phyloP scores from a whole-genome alignment of 1,140 invertebrate species.

The Scaptomyza hsui region DNA sequence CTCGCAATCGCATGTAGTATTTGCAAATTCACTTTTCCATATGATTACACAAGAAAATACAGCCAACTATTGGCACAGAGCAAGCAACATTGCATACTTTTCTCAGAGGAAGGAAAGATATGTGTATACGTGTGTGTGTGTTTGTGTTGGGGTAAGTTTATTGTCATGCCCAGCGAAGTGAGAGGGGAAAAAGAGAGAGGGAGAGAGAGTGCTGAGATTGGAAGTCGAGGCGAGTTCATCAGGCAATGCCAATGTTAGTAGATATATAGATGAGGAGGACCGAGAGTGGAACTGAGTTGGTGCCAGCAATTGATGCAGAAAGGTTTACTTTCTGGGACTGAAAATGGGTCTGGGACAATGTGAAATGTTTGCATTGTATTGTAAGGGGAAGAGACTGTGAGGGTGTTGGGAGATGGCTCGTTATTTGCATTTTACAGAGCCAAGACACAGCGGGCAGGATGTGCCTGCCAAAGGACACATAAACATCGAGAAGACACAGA shows the following conservation, averaged over 20 bases:
- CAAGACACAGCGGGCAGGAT: conserved; percentile 54
- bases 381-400: neutral
- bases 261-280: neutral
- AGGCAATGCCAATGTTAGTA: conserved; percentile 47
- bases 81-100: conserved; percentile 37
- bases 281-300: too few relatives aligned
- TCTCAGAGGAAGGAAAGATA: conserved; percentile 1
- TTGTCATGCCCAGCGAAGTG: conserved; percentile 41
- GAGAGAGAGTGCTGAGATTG: conserved; percentile 30
- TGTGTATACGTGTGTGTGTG: neutral
- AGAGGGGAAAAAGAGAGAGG: neutral
- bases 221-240: conserved; percentile 53
- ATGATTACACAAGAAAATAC: conserved; percentile 80
- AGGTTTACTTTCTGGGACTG: conserved; percentile 64
- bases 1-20: conserved; percentile 68
- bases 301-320: conserved; percentile 73
- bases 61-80: conserved; percentile 68
- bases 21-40: conserved; percentile 83
- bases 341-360: conserved; percentile 39
- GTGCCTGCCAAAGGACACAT: conserved; percentile 52
- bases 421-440: conserved; percentile 78
- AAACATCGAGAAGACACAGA: conserved; percentile 40
- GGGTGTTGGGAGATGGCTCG: conserved; percentile 31
- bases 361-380: conserved; percentile 67
- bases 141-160: conserved; percentile 43